Evolutionary conservation across 2,888 invertebrate species (phyloP).

Genomic region (Coleophora deauratella): DNA sequence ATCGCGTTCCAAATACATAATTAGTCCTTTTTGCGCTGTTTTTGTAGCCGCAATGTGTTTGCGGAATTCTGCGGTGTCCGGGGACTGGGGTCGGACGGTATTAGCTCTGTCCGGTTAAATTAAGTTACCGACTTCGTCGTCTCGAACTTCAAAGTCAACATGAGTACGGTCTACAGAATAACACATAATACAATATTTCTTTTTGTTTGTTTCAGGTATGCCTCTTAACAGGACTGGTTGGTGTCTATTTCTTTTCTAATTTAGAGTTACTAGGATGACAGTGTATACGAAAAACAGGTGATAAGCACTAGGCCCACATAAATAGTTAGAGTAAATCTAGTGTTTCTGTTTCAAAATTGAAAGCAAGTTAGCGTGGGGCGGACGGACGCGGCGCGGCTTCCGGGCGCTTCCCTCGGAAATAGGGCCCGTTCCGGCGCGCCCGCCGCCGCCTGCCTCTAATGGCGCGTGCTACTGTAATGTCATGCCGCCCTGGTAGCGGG

Average conservation of each 20-base stretch:
- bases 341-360: not conserved
- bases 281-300: not conserved
- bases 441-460: slow-evolving; percentile 29
- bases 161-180: too few species aligned
- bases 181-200: too few species aligned
- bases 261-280: slow-evolving; percentile 1
- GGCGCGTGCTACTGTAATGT: slow-evolving; percentile 55
- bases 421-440: slow-evolving; percentile 61
- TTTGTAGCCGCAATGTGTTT: slow-evolving; percentile 5
- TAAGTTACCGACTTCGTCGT: too few species aligned
- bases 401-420: slow-evolving; percentile 69
- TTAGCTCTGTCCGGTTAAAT: not conserved
- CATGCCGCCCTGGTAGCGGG: slow-evolving; percentile 57
- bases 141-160: too few species aligned
- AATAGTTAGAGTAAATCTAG: slow-evolving; percentile 8
- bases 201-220: too few species aligned
- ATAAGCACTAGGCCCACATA: slow-evolving; percentile 41
- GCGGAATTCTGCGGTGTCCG: not conserved
- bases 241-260: not conserved
- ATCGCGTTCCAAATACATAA: slow-evolving; percentile 31
- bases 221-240: too few species aligned
- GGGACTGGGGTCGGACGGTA: not conserved
- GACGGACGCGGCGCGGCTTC: slow-evolving; percentile 58
- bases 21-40: slow-evolving; percentile 22
- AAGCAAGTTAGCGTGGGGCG: slow-evolving; percentile 34